Conservation (phyloP, 2,888 invertebrate genomes). For the Hirtodrosophila cameraria region DNA sequence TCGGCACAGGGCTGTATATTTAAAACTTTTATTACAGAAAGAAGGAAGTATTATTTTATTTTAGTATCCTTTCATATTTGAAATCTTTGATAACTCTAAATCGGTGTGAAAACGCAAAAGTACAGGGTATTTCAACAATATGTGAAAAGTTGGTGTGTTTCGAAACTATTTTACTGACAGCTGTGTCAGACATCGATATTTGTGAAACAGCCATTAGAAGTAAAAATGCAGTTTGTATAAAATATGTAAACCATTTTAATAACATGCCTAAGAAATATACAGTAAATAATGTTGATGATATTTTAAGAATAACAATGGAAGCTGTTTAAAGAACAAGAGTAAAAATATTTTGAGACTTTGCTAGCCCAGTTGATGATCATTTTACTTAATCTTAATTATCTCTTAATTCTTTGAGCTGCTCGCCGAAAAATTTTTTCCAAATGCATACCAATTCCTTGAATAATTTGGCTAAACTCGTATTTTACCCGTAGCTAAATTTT, state of each 20-base stretch:
- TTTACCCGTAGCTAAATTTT: conserved; percentile 23
- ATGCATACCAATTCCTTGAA: conserved; percentile 49
- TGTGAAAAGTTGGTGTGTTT: too few relatives aligned
- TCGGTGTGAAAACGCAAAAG: too few relatives aligned
- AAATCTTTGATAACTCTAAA: too few relatives aligned
- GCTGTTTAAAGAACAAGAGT: conserved; percentile 34
- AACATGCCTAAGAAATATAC: conserved; percentile 60
- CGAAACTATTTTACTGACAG: too few relatives aligned
- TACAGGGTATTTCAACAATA: too few relatives aligned
- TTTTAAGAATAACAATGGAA: conserved; percentile 36
- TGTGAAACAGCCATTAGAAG: too few relatives aligned
- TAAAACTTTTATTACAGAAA: too few relatives aligned
- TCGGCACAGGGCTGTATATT: too few relatives aligned
- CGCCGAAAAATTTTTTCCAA: conserved; percentile 26
- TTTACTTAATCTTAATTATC: conserved; percentile 8
- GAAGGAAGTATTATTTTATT: too few relatives aligned
- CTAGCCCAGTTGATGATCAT: conserved; percentile 12
- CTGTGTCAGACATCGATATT: too few relatives aligned
- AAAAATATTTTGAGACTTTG: conserved; percentile 25
- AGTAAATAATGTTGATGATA: conserved; percentile 46
- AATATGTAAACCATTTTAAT: conserved; percentile 59
- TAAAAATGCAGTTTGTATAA: conserved; percentile 28
- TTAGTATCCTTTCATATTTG: too few relatives aligned
- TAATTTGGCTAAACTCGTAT: conserved; percentile 40
- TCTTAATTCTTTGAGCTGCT: conserved; percentile 17